Conservation (phyloP, 2,888 invertebrate species). For the Tipula lateralis region DNA sequence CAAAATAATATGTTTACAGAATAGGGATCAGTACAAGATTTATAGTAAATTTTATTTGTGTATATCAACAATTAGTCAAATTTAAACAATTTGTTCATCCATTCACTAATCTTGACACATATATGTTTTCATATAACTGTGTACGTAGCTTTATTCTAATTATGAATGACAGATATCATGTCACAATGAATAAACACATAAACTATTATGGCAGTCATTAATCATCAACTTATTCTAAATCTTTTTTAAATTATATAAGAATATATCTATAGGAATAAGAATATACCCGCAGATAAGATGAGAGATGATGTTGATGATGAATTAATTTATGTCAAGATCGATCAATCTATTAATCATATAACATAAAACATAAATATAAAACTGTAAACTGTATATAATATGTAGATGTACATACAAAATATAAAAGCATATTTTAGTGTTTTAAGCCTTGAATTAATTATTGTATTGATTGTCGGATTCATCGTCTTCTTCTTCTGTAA, state of each 20-base stretch:
- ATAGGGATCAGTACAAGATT: too few relatives aligned
- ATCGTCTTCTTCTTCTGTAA: background rate
- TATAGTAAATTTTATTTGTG: too few relatives aligned
- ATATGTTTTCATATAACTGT: background rate
- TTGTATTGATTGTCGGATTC: background rate
- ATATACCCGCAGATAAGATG: background rate
- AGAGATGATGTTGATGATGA: background rate
- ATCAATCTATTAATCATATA: conserved; percentile 19
- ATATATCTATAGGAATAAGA: background rate
- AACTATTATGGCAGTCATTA: background rate
- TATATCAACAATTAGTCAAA: too few relatives aligned
- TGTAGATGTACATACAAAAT: background rate
- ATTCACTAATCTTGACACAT: background rate
- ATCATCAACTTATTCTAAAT: background rate
- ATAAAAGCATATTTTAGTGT: background rate
- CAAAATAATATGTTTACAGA: too few relatives aligned
- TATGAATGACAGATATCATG: background rate
- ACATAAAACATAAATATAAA: conserved; percentile 20
- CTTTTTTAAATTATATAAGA: background rate
- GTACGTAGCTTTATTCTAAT: background rate
- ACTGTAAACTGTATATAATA: background rate
- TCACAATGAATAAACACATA: background rate
- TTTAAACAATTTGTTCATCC: too few relatives aligned
- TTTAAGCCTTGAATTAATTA: background rate
- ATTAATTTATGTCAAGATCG: conserved; percentile 24